Evolutionary conservation across 2,888 invertebrate genomes (phyloP).

Genomic region (Leucania comma): DNA sequence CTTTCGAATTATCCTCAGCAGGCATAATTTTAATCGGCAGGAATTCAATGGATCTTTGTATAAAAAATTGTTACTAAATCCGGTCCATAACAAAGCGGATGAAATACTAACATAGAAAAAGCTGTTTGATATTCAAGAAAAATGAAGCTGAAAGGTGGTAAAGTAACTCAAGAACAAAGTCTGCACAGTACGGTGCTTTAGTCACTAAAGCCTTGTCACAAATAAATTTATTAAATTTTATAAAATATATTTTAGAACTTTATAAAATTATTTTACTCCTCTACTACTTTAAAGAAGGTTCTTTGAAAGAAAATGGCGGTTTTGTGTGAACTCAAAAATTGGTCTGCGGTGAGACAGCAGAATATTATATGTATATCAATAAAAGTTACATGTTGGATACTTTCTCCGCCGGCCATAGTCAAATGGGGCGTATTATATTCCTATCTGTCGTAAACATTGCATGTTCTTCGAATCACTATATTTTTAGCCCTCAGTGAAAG

Average conservation of each 20-base stretch:
- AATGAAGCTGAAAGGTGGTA: not conserved
- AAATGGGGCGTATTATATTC: not conserved
- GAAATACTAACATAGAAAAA: not conserved
- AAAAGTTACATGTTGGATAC: not conserved
- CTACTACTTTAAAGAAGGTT: too few relatives aligned
- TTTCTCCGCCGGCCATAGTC: not conserved
- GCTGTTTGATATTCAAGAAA: slow-evolving; percentile 6
- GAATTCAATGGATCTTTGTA: too few relatives aligned
- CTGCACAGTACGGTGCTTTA: too few relatives aligned
- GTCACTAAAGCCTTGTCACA: too few relatives aligned
- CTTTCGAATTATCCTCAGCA: too few relatives aligned
- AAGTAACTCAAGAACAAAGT: slow-evolving; percentile 4
- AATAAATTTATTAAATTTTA: slow-evolving; percentile 4
- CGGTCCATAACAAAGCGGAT: slow-evolving; percentile 12
- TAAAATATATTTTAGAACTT: not conserved
- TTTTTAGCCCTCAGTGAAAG: not conserved
- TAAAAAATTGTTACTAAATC: too few relatives aligned
- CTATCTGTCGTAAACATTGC: not conserved
- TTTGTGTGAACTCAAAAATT: not conserved
- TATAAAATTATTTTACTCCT: not conserved
- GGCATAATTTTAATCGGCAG: too few relatives aligned
- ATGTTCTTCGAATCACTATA: too few relatives aligned
- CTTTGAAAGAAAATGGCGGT: not conserved
- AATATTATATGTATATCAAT: not conserved
- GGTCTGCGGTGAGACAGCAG: not conserved